These are phyloP conservation scores for Phalacrocorax brasilianus DNA, from an alignment of 2,113 vertebrate species.

Conservation along the genomic window DNA sequence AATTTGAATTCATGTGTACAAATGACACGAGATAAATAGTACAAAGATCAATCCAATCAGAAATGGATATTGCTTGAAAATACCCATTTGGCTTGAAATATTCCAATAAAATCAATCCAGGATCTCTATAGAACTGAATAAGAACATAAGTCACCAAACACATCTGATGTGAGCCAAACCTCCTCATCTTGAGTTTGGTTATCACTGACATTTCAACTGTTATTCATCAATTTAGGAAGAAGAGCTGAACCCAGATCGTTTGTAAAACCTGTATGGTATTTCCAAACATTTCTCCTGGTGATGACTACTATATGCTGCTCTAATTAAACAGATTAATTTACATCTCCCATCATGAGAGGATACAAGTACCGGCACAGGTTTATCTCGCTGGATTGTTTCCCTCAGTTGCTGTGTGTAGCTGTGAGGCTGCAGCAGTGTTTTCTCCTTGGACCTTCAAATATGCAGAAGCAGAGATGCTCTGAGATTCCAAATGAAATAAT, in stretches of 20 bases:
- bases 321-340: conserved; percentile 51
- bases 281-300: not conserved
- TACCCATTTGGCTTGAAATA: not conserved
- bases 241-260: not conserved
- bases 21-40: not conserved
- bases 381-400: not conserved
- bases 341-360: not conserved
- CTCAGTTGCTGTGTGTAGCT: not conserved
- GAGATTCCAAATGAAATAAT: conserved; percentile 38
- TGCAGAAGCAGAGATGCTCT: not conserved
- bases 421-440: not conserved
- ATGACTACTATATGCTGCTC: conserved; percentile 17
- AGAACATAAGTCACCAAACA: not conserved
- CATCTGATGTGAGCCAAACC: not conserved
- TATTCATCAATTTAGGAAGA: not conserved
- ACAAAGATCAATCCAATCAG: not conserved
- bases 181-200: not conserved
- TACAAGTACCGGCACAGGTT: not conserved
- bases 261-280: not conserved
- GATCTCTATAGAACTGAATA: not conserved
- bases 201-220: not conserved
- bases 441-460: not conserved
- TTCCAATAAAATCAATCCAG: not conserved
- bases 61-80: not conserved
- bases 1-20: not conserved